These are phyloP conservation scores for Chaetogeoica ovagalla DNA, from an alignment of 2,888 invertebrate species.

Conservation along the genomic window DNA sequence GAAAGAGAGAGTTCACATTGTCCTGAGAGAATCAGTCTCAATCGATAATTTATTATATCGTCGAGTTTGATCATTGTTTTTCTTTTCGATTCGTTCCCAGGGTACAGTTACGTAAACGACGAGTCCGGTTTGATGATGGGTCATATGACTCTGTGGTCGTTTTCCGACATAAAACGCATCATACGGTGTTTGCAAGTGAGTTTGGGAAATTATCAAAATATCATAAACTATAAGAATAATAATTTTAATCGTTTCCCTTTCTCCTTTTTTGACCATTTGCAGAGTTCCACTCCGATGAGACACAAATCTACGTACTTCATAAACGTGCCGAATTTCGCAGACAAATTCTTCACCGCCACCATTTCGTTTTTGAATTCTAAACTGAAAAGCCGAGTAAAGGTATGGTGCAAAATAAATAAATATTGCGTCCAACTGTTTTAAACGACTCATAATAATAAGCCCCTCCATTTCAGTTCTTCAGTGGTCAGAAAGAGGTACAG, in stretches of 20 bases:
- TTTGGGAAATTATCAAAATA: too few relatives aligned
- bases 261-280: slow-evolving; percentile 58
- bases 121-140: slow-evolving; percentile 70
- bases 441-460: too few relatives aligned
- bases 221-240: too few relatives aligned
- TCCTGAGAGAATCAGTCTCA: too few relatives aligned
- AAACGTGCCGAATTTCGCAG: slow-evolving; percentile 79
- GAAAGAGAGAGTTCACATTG: too few relatives aligned
- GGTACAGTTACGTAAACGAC: slow-evolving; percentile 57
- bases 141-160: slow-evolving; percentile 75
- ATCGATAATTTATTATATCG: too few relatives aligned
- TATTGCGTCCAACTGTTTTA: too few relatives aligned
- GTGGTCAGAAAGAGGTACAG: slow-evolving; percentile 60
- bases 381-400: slow-evolving; percentile 77
- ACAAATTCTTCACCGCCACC: slow-evolving; percentile 80
- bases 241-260: background rate
- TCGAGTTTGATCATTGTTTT: background rate
- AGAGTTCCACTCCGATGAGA: slow-evolving; percentile 88
- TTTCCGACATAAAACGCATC: slow-evolving; percentile 71
- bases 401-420: slow-evolving; percentile 58
- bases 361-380: slow-evolving; percentile 82
- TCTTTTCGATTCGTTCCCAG: slow-evolving; percentile 44
- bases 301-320: slow-evolving; percentile 87
- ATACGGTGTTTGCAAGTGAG: slow-evolving; percentile 72
- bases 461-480: slow-evolving; percentile 57